Conservation (phyloP, 2,888 invertebrate species). For the Xestia sexstrigata region DNA sequence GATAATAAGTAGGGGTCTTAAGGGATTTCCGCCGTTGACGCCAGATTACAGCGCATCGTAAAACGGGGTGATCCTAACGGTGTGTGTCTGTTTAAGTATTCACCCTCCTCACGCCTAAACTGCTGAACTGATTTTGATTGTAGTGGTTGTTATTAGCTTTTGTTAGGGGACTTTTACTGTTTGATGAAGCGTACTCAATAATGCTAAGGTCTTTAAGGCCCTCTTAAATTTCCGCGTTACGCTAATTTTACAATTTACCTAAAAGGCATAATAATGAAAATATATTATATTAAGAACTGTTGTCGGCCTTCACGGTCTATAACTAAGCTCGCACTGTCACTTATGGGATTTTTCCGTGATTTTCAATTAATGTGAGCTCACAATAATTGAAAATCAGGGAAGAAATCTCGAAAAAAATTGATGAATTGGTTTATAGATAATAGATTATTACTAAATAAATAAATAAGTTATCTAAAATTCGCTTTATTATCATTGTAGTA, state of each 20-base stretch:
- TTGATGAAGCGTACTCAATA: background rate
- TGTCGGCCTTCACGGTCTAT: too few relatives aligned
- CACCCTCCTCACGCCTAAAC: slow-evolving; percentile 33
- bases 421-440: too few relatives aligned
- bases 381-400: too few relatives aligned
- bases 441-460: too few relatives aligned
- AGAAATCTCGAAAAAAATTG: too few relatives aligned
- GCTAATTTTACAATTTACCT: background rate
- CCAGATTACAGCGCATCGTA: slow-evolving; percentile 20
- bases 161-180: background rate
- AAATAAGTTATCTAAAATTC: too few relatives aligned
- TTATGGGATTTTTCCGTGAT: too few relatives aligned
- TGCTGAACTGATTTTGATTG: slow-evolving; percentile 6
- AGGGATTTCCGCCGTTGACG: slow-evolving; percentile 37
- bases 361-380: too few relatives aligned
- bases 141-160: background rate
- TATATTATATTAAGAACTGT: background rate
- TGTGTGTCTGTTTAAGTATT: slow-evolving; percentile 27
- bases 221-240: background rate
- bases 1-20: slow-evolving; percentile 25
- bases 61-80: background rate
- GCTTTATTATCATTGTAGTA: too few relatives aligned
- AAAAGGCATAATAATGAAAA: background rate
- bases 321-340: too few relatives aligned
- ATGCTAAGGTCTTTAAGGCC: background rate